Evolutionary conservation across 2,113 vertebrate genomes (phyloP), one percentile per base, ranked within the genome.

Genomic region (Natator depressus): DNA sequence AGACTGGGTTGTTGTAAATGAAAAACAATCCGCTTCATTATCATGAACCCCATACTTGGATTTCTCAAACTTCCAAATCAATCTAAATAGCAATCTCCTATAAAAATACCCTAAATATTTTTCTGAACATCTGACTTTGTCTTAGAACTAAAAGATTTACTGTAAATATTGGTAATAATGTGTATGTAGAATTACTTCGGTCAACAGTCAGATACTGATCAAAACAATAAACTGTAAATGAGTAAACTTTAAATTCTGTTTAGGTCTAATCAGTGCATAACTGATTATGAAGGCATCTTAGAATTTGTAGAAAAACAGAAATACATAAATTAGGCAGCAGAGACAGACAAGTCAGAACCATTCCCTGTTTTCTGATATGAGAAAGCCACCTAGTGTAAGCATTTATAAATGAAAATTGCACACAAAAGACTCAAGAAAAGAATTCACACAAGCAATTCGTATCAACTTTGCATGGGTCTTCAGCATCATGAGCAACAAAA

Each of bases 381-480:
- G 98, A 96, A 98, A 98, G 98, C 98, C 98, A 98, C 98, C 98
- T 98, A 98, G 98, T 80, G 98, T 98, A 98, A 97, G 96, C 94
- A 96, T 96, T 55, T 69, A 96, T 98, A 98, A 98, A 96, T 97
- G 97, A 97, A 96, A 97, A 97, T 14, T 87, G 93, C 89, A 97
- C 97, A 98, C 98, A 98, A 98, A 98, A 97, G 97, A 98, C 96
- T 95, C 95, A 50, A 35, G 94, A 89, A 95, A 96, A 92, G 89
- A 90, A 93, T 97, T 95, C 90, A 80, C 35, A 88, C 90, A 85
- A 83, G 65, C 87, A 94, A 97, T 96, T 96, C 85, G 82, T 89
- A 86, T 85, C 49, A 98, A 98, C 96, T 98, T 98, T 65, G 82
- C 93, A 46, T 22, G 7, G 38, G 13, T 82, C 82, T 90, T 88